A percentile compares a stretch with the other conserved stretches of the same genome.
phyloP scores from a whole-genome alignment of 2,113 vertebrate species.

The Siniperca chuatsi region DNA sequence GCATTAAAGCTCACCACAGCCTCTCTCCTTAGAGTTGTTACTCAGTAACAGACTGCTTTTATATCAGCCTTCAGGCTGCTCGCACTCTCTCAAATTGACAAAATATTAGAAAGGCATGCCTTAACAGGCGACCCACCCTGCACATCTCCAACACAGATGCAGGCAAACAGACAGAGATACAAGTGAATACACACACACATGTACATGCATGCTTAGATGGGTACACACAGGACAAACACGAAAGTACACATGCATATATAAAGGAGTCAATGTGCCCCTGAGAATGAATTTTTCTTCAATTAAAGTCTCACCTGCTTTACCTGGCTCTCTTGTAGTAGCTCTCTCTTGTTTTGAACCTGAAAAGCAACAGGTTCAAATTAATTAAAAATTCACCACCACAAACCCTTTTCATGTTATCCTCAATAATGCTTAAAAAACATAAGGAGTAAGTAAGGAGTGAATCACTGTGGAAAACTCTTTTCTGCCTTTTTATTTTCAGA shows the following conservation, averaged over 20 bases:
- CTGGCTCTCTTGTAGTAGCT: slow-evolving; percentile 89
- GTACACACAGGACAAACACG: slow-evolving; percentile 36
- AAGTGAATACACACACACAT: slow-evolving; percentile 36
- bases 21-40: slow-evolving; percentile 54
- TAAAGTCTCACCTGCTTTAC: slow-evolving; percentile 93
- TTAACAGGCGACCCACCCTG: slow-evolving; percentile 58
- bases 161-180: slow-evolving; percentile 44
- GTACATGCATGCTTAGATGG: slow-evolving; percentile 35
- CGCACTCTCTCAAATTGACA: slow-evolving; percentile 61
- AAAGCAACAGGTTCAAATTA: slow-evolving; percentile 50
- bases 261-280: slow-evolving; percentile 1
- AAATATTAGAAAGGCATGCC: slow-evolving; percentile 76
- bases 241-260: slow-evolving; percentile 24
- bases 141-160: slow-evolving; percentile 55
- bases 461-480: slow-evolving; percentile 8
- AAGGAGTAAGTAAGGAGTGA: neutral
- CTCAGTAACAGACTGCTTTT: slow-evolving; percentile 60
- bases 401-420: neutral
- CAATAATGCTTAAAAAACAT: neutral
- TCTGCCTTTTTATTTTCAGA: neutral
- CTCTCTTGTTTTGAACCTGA: slow-evolving; percentile 91
- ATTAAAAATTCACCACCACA: slow-evolving; percentile 5
- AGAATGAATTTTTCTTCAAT: slow-evolving; percentile 34
- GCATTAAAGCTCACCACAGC: slow-evolving; percentile 47
- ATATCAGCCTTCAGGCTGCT: slow-evolving; percentile 68